phyloP scores from a whole-genome alignment of 2,888 invertebrate genomes.

The Gastracanthus pulcherrimus region DNA sequence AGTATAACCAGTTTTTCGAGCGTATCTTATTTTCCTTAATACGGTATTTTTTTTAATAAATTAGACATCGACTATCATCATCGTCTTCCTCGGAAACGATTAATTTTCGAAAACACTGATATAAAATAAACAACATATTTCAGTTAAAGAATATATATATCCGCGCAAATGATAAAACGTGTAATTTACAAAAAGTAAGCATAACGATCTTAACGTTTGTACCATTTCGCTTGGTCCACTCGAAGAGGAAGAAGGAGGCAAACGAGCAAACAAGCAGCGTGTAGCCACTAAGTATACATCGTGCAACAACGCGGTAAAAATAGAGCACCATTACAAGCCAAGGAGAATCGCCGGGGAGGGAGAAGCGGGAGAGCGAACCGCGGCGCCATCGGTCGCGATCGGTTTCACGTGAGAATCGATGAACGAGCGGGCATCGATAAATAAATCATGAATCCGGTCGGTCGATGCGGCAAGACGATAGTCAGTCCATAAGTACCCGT shows the following conservation, averaged over 20 bases:
- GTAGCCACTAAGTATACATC: too few relatives aligned
- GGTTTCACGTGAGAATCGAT: neutral
- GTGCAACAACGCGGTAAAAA: neutral
- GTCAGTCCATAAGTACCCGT: neutral
- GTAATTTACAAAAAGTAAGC: neutral
- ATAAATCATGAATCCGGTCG: neutral
- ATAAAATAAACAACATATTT: neutral
- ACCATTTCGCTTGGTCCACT: too few relatives aligned
- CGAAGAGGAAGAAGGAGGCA: too few relatives aligned
- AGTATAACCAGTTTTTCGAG: slow-evolving; percentile 19
- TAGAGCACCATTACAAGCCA: too few relatives aligned
- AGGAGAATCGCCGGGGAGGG: too few relatives aligned
- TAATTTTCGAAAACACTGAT: neutral
- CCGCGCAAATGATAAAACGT: neutral
- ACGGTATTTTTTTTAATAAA: neutral
- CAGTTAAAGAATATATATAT: too few relatives aligned
- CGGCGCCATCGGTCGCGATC: neutral
- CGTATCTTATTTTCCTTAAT: neutral
- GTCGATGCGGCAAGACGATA: neutral
- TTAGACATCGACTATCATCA: neutral
- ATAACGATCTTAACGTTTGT: too few relatives aligned
- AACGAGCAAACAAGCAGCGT: too few relatives aligned
- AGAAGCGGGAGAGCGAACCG: too few relatives aligned
- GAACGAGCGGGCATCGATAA: neutral
- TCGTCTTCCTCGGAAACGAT: too few relatives aligned